These are phyloP conservation scores for Thecophora atra DNA, from an alignment of 2,888 invertebrate species.

Conservation along the genomic window DNA sequence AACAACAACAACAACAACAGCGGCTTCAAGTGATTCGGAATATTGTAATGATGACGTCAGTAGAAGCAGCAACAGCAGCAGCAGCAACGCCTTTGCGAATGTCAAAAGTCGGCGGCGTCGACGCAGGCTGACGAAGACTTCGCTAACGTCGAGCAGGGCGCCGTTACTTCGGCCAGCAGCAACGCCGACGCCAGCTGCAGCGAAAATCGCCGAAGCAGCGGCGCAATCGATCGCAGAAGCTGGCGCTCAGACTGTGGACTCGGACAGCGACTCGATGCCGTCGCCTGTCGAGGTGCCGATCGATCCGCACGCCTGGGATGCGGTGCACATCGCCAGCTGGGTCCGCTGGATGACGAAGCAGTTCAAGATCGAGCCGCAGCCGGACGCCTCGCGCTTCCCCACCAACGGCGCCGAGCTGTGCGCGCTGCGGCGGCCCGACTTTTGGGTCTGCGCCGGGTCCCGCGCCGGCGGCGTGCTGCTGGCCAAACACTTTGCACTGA, in stretches of 20 bases:
- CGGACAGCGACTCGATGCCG: conserved; percentile 11
- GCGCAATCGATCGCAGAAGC: background rate
- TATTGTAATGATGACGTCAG: conserved; percentile 35
- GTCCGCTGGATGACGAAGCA: conserved; percentile 71
- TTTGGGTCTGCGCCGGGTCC: conserved; percentile 69
- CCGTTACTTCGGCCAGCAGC: no score
- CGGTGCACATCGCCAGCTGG: conserved; percentile 71
- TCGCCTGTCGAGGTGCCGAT: conserved; percentile 58
- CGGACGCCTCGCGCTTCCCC: conserved; percentile 69
- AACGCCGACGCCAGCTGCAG: background rate
- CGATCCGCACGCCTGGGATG: conserved; percentile 75
- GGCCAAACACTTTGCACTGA: conserved; percentile 72
- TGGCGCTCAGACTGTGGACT: background rate
- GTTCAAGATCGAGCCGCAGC: conserved; percentile 70
- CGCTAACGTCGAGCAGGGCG: no score
- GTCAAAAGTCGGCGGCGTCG: no score
- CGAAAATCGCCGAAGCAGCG: no score
- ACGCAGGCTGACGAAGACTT: no score
- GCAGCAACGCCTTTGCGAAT: no score
- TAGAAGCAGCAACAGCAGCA: conserved; percentile 31
- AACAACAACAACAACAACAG: conserved; percentile 39
- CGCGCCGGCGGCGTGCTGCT: conserved; percentile 68
- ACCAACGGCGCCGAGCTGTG: conserved; percentile 70
- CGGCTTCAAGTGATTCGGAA: conserved; percentile 35
- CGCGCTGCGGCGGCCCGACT: conserved; percentile 72